Percentiles rank a stretch among this genome's conserved stretches.
phyloP scores from a whole-genome alignment of 2,888 invertebrate genomes.

The Pegoplata infirma region DNA sequence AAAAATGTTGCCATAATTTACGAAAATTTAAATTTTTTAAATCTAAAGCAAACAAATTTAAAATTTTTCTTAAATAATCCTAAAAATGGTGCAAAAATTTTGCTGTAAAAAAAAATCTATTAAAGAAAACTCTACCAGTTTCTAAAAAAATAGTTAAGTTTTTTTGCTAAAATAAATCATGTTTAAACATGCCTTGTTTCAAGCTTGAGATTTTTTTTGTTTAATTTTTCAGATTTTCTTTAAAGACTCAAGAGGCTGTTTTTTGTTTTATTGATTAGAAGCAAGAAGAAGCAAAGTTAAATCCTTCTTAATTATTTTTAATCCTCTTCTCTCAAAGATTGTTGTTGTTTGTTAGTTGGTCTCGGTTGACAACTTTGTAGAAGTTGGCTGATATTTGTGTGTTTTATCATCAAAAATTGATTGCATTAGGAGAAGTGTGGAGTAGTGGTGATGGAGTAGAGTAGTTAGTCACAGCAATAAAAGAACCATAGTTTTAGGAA shows the following conservation, averaged over 20 bases:
- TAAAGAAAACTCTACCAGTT: constrained; percentile 7
- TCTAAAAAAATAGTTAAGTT: constrained; percentile 39
- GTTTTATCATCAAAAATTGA: constrained; percentile 73
- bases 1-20: no score
- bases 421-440: constrained; percentile 70
- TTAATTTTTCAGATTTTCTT: no score
- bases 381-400: constrained; percentile 16
- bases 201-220: constrained; percentile 12
- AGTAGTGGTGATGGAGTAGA: constrained; percentile 61
- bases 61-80: no score
- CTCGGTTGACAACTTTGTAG: neutral
- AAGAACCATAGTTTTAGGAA: constrained; percentile 32
- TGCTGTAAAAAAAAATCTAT: constrained; percentile 32
- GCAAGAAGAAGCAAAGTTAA: no score
- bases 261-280: neutral
- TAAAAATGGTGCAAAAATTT: neutral
- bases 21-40: no score
- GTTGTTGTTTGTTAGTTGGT: constrained; percentile 8
- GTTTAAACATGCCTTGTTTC: constrained; percentile 57
- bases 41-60: no score
- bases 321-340: neutral
- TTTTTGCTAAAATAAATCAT: constrained; percentile 26
- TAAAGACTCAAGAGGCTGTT: neutral
- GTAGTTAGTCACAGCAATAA: constrained; percentile 43
- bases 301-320: neutral